Conservation (phyloP, 2,797 vertebrate genomes). For the Danio aesculapii region DNA sequence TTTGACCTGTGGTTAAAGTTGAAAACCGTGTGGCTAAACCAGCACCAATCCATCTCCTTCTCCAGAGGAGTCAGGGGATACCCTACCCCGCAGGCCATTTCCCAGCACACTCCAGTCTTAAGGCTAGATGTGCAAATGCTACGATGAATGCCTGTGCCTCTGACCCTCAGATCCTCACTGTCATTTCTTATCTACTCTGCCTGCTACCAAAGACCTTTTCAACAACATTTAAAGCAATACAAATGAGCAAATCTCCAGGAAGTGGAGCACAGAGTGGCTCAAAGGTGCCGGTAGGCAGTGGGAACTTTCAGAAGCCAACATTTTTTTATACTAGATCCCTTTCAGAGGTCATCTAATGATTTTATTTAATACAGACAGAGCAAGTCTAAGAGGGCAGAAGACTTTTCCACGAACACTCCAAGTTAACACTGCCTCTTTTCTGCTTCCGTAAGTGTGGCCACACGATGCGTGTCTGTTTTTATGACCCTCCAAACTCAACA, state of each 20-base stretch:
- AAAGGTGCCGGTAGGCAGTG: neutral
- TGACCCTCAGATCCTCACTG: slow-evolving; percentile 44
- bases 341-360: slow-evolving; percentile 1
- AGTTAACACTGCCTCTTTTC: slow-evolving; percentile 6
- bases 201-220: slow-evolving; percentile 27
- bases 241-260: slow-evolving; percentile 37
- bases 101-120: slow-evolving; percentile 69
- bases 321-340: slow-evolving; percentile 14
- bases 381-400: slow-evolving; percentile 11
- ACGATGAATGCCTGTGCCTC: slow-evolving; percentile 52
- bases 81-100: slow-evolving; percentile 66
- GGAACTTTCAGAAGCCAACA: neutral
- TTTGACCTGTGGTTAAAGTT: slow-evolving; percentile 54
- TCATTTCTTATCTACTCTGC: slow-evolving; percentile 46
- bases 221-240: slow-evolving; percentile 28
- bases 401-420: slow-evolving; percentile 7
- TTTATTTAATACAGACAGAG: neutral
- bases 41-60: slow-evolving; percentile 60
- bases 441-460: slow-evolving; percentile 57
- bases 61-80: slow-evolving; percentile 5
- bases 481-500: slow-evolving; percentile 68
- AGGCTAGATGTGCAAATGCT: slow-evolving; percentile 53
- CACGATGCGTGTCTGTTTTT: slow-evolving; percentile 78
- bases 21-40: slow-evolving; percentile 50
- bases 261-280: slow-evolving; percentile 15